These are phyloP conservation scores for Diorhabda elongata DNA, from an alignment of 1,140 invertebrate species.

Conservation along the genomic window DNA sequence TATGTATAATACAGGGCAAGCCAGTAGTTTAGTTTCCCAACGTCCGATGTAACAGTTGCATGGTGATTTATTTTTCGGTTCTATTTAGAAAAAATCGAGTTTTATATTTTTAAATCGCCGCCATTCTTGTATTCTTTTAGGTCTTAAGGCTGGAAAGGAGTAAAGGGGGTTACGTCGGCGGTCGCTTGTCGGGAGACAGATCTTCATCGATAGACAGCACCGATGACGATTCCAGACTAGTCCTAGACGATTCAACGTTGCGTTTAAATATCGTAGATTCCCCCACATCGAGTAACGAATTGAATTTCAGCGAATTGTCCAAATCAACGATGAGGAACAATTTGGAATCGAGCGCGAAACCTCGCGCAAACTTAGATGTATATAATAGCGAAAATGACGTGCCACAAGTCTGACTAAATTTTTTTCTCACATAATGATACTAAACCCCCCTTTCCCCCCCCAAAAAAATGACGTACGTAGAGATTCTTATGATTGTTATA, in stretches of 20 bases:
- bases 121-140: slow-evolving; percentile 19
- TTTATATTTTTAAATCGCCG: too few species aligned
- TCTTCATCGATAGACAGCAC: slow-evolving; percentile 44
- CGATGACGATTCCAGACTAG: slow-evolving; percentile 42
- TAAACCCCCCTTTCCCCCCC: too few species aligned
- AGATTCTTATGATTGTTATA: too few species aligned
- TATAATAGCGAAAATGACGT: slow-evolving; percentile 18
- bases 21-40: too few species aligned
- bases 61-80: too few species aligned
- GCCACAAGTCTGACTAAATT: slow-evolving; percentile 20
- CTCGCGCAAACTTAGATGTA: slow-evolving; percentile 26
- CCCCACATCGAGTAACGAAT: slow-evolving; percentile 34
- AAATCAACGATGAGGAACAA: slow-evolving; percentile 16
- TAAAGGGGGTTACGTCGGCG: slow-evolving; percentile 25
- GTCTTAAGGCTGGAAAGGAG: slow-evolving; percentile 44
- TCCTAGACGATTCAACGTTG: slow-evolving; percentile 43
- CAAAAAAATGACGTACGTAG: too few species aligned
- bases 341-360: slow-evolving; percentile 34
- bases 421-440: too few species aligned
- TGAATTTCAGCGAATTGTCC: slow-evolving; percentile 30
- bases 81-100: too few species aligned
- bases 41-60: too few species aligned
- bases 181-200: slow-evolving; percentile 32
- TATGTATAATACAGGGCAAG: too few species aligned
- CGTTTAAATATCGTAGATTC: slow-evolving; percentile 38